Percentiles rank a stretch among this genome's conserved stretches.
phyloP scores from a whole-genome alignment of 2,113 vertebrate genomes.

The Raja brachyura region DNA sequence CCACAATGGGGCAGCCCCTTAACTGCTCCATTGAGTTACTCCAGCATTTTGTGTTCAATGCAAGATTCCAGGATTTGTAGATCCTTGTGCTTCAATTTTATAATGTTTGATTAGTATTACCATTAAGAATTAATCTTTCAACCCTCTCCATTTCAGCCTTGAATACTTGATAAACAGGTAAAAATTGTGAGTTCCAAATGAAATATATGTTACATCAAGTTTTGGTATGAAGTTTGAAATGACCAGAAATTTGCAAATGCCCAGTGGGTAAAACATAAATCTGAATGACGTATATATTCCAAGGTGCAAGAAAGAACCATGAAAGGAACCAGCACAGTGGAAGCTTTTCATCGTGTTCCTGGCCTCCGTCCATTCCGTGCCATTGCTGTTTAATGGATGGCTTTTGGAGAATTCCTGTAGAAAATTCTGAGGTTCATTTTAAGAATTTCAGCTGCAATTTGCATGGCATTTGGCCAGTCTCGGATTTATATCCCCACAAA shows the following conservation, averaged over 20 bases:
- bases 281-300: constrained; percentile 12
- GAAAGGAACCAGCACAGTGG: constrained; percentile 2
- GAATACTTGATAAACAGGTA: neutral
- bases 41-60: too few relatives aligned
- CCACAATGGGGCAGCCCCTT: too few relatives aligned
- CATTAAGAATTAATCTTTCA: neutral
- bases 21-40: too few relatives aligned
- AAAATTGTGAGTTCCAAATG: neutral
- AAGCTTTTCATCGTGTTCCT: neutral
- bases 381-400: constrained; percentile 18
- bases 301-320: neutral
- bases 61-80: too few relatives aligned
- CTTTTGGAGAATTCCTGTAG: neutral
- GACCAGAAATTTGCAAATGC: neutral
- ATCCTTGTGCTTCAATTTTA: neutral
- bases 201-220: neutral
- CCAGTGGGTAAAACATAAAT: neutral
- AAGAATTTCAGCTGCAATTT: constrained; percentile 11
- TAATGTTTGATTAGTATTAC: neutral
- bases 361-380: neutral
- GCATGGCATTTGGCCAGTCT: neutral
- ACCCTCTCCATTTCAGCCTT: neutral
- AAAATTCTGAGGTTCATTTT: constrained; percentile 14
- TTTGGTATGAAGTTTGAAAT: neutral
- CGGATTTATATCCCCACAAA: neutral